Percentiles rank a stretch among this genome's conserved stretches.
phyloP scores from a whole-genome alignment of 2,888 invertebrate species.

The Eilema caniola region DNA sequence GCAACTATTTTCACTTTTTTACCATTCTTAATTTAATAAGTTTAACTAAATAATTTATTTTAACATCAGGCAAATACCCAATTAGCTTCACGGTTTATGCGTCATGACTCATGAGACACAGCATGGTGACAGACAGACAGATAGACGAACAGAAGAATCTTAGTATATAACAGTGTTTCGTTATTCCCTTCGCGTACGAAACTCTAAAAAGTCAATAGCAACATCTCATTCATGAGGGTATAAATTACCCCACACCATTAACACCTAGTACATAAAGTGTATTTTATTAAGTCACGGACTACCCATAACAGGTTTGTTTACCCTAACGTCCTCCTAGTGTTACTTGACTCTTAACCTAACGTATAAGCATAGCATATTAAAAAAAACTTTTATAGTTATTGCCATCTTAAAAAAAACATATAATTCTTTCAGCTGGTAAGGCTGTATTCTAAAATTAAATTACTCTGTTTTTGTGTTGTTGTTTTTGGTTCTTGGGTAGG shows the following conservation, averaged over 20 bases:
- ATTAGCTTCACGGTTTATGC: no score
- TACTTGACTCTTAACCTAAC: neutral
- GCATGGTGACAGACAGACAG: no score
- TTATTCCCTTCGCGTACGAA: no score
- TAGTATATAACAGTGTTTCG: no score
- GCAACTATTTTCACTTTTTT: no score
- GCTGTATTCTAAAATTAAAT: neutral
- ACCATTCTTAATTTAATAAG: no score
- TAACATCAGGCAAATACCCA: no score
- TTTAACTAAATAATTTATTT: no score
- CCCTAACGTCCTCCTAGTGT: no score
- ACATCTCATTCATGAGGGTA: neutral
- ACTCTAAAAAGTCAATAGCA: neutral
- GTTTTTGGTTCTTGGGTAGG: neutral
- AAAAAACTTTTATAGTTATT: neutral
- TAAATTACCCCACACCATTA: neutral
- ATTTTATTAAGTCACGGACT: conserved; percentile 1
- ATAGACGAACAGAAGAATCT: no score
- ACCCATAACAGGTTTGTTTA: neutral
- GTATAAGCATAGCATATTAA: neutral
- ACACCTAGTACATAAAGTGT: neutral
- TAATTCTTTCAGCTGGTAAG: neutral
- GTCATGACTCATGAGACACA: no score
- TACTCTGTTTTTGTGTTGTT: neutral
- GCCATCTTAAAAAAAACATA: neutral